Percentiles rank a stretch among this genome's conserved stretches.
phyloP scores from a whole-genome alignment of 2,113 vertebrate genomes.

The Corythornis madagascariensis region DNA sequence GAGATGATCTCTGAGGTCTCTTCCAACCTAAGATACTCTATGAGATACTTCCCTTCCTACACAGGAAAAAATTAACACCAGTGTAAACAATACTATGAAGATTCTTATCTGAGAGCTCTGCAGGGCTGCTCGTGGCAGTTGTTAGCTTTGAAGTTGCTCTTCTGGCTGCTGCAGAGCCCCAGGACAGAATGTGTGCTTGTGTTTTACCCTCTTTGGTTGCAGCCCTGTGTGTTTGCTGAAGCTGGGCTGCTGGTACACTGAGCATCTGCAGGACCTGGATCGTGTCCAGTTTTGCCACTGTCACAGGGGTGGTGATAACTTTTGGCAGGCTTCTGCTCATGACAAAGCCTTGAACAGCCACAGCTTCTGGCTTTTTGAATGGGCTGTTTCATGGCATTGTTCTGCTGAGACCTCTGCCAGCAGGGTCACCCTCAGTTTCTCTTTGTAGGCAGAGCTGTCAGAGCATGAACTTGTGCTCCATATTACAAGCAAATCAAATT shows the following conservation, averaged over 20 bases:
- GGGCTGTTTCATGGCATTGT: background rate
- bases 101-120: background rate
- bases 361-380: background rate
- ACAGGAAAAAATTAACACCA: background rate
- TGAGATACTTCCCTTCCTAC: background rate
- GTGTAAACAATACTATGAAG: background rate
- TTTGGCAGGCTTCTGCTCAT: background rate
- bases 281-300: background rate
- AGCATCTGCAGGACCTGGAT: background rate
- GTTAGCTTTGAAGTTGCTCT: background rate
- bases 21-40: too few relatives aligned
- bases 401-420: background rate
- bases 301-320: background rate
- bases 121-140: background rate
- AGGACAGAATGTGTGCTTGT: rapidly evolving
- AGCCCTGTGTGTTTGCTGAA: background rate
- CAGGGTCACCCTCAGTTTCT: background rate
- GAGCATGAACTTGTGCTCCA: background rate
- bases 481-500: background rate
- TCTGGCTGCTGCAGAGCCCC: background rate
- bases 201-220: background rate
- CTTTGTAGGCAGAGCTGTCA: background rate
- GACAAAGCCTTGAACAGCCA: background rate
- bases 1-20: too few relatives aligned
- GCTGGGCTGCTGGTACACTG: rapidly evolving